Evolutionary conservation across 2,797 vertebrate genomes (phyloP).

Genomic region (Danio albolineatus): DNA sequence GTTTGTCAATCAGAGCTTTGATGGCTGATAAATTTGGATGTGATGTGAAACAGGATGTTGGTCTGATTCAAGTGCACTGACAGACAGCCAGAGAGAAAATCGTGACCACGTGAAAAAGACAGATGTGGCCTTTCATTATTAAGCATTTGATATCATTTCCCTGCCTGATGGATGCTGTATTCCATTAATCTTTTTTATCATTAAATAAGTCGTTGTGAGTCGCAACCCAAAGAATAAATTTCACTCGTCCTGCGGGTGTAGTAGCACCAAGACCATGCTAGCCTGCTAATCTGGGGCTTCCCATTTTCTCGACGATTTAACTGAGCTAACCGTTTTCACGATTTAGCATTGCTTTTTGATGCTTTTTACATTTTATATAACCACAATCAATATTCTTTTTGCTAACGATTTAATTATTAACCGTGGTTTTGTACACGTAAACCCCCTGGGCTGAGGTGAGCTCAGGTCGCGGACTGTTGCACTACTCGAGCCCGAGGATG

Average conservation of each 20-base stretch:
- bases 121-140: conserved; percentile 26
- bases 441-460: conserved; percentile 57
- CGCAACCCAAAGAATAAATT: conserved; percentile 32
- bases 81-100: not conserved
- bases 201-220: not conserved
- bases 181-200: not conserved
- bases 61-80: conserved; percentile 26
- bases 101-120: conserved; percentile 42
- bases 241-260: conserved; percentile 18
- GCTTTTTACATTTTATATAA: not conserved
- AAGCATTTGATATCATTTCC: conserved; percentile 20
- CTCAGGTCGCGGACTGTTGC: conserved; percentile 65
- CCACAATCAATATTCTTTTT: not conserved
- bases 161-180: not conserved
- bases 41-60: conserved; percentile 16
- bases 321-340: conserved; percentile 54
- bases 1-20: conserved; percentile 28
- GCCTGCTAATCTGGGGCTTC: conserved; percentile 47
- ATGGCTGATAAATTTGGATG: conserved; percentile 7
- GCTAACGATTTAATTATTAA: not conserved
- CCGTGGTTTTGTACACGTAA: conserved; percentile 2
- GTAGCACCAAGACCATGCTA: conserved; percentile 44
- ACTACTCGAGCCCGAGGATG: conserved; percentile 78
- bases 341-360: conserved; percentile 44
- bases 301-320: conserved; percentile 49